Evolutionary conservation across 2,797 vertebrate species (phyloP).

Genomic region (Malacoraja senta): DNA sequence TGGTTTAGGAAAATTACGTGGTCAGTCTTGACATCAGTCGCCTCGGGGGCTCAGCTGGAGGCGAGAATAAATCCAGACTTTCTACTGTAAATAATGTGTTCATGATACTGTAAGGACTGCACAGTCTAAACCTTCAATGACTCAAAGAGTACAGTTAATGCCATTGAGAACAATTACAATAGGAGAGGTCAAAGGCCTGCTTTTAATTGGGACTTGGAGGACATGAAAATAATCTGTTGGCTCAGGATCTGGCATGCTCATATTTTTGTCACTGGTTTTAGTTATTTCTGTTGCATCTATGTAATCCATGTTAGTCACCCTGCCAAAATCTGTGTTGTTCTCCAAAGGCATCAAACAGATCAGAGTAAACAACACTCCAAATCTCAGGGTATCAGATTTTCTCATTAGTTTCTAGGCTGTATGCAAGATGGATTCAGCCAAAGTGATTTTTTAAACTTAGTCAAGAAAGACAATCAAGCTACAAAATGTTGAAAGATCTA

Average conservation of each 20-base stretch:
- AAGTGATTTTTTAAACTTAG: not conserved
- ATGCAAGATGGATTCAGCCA: not conserved
- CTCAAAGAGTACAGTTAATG: not conserved
- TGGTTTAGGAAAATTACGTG: not conserved
- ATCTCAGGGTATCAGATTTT: not conserved
- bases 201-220: conserved; percentile 8
- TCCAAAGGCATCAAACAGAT: not conserved
- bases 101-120: not conserved
- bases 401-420: not conserved
- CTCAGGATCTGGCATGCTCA: not conserved
- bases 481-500: not conserved
- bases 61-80: not conserved
- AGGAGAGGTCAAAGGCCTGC: not conserved
- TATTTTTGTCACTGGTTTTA: conserved; percentile 29
- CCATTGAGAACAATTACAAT: not conserved
- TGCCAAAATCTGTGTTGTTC: not conserved
- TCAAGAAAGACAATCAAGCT: not conserved
- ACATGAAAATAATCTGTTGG: not conserved
- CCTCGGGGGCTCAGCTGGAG: not conserved
- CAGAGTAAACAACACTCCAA: conserved; percentile 6
- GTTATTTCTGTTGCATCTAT: not conserved
- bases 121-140: not conserved
- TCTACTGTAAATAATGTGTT: not conserved
- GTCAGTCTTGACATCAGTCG: not conserved
- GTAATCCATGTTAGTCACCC: not conserved